phyloP scores from a whole-genome alignment of 2,113 vertebrate species.

The Hippocampus mohnikei region DNA sequence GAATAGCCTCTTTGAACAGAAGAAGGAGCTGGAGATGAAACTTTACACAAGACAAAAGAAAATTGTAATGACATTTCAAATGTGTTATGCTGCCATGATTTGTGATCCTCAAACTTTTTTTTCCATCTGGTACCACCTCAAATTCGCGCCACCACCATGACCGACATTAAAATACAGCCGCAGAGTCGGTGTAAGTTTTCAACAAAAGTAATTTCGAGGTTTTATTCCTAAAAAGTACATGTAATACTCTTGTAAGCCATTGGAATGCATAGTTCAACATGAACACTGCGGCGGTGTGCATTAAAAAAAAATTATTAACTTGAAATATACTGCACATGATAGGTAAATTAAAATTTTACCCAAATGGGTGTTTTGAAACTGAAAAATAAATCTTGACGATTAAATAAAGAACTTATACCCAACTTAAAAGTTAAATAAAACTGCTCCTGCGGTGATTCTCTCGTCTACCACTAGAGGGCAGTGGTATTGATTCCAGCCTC shows the following conservation, averaged over 20 bases:
- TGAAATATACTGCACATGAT: no score
- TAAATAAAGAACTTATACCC: no score
- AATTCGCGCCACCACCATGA: not conserved
- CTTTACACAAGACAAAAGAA: constrained; percentile 42
- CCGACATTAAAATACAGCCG: not conserved
- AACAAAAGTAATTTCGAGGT: not conserved
- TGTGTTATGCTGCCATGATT: not conserved
- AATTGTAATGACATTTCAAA: constrained; percentile 1
- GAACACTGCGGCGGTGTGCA: no score
- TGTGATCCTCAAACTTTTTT: not conserved
- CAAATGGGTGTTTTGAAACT: no score
- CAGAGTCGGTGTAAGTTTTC: not conserved
- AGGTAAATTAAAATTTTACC: no score
- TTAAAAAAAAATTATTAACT: no score
- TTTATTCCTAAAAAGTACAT: not conserved
- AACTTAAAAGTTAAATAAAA: no score
- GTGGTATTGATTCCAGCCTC: not conserved
- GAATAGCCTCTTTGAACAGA: constrained; percentile 71
- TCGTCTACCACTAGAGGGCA: no score
- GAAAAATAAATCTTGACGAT: no score
- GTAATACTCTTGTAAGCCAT: not conserved
- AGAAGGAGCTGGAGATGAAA: constrained; percentile 72
- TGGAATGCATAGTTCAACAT: not conserved
- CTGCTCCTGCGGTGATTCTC: no score
- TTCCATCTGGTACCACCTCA: not conserved